Percentiles rank a stretch among this genome's conserved stretches.
These are phyloP conservation scores for Himalopsyche japonica DNA, from an alignment of 2,888 invertebrate species.

Conservation along the genomic window DNA sequence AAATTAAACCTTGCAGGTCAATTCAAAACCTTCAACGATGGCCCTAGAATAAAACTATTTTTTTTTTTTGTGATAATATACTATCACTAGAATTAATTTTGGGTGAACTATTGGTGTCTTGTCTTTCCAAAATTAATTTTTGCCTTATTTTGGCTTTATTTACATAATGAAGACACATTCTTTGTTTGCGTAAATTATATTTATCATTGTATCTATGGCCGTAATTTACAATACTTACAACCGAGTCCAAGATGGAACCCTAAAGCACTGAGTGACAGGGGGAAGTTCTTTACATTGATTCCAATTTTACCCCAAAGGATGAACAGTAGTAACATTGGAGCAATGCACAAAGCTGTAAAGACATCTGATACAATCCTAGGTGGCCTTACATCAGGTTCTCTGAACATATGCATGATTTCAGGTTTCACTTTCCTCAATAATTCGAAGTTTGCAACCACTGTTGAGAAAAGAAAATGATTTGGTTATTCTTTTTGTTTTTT, in stretches of 20 bases:
- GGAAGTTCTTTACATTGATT: slow-evolving; percentile 83
- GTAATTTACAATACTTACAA: slow-evolving; percentile 54
- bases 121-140: no score
- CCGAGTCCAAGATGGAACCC: slow-evolving; percentile 90
- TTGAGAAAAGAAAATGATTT: background rate
- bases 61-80: background rate
- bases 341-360: slow-evolving; percentile 82
- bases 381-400: slow-evolving; percentile 89
- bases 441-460: background rate
- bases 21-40: background rate
- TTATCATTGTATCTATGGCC: background rate
- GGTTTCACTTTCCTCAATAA: slow-evolving; percentile 48
- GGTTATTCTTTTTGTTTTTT: no score
- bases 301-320: slow-evolving; percentile 86
- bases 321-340: slow-evolving; percentile 82
- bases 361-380: slow-evolving; percentile 84
- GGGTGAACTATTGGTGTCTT: no score
- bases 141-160: no score
- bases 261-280: slow-evolving; percentile 75
- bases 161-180: no score
- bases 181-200: no score
- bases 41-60: background rate
- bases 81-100: no score
- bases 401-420: slow-evolving; percentile 81
- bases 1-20: no score